A percentile compares a stretch with the other conserved stretches of the same genome.
These are phyloP conservation scores for Limnephilus auricula DNA, from an alignment of 2,888 invertebrate species.

Conservation along the genomic window DNA sequence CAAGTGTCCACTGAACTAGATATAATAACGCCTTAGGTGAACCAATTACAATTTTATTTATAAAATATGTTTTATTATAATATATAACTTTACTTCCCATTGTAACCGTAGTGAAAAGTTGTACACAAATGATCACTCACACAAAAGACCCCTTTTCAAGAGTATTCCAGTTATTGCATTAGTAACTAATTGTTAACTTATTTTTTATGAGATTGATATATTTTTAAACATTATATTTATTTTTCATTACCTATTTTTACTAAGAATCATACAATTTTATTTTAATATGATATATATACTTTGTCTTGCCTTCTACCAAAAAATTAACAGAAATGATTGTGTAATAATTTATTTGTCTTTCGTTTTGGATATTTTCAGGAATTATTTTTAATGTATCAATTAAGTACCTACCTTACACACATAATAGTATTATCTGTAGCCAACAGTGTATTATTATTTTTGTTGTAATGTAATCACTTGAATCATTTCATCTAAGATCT, in stretches of 20 bases:
- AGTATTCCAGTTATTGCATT: not conserved
- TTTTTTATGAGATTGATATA: not conserved
- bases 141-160: not conserved
- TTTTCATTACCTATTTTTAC: not conserved
- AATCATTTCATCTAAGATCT: not conserved
- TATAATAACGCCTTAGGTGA: not conserved
- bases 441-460: not conserved
- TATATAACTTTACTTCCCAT: not conserved
- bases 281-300: not conserved
- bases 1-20: not conserved
- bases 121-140: not conserved
- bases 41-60: not conserved
- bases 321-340: not conserved
- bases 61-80: not conserved
- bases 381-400: not conserved
- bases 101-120: not conserved
- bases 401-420: not conserved
- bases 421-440: not conserved
- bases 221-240: not conserved
- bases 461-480: not conserved
- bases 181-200: not conserved
- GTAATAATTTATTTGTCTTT: not conserved
- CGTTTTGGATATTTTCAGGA: not conserved
- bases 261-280: not conserved
- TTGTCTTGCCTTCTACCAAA: not conserved